Conservation (phyloP, 2,113 vertebrate species). For the Hemicordylus capensis region DNA sequence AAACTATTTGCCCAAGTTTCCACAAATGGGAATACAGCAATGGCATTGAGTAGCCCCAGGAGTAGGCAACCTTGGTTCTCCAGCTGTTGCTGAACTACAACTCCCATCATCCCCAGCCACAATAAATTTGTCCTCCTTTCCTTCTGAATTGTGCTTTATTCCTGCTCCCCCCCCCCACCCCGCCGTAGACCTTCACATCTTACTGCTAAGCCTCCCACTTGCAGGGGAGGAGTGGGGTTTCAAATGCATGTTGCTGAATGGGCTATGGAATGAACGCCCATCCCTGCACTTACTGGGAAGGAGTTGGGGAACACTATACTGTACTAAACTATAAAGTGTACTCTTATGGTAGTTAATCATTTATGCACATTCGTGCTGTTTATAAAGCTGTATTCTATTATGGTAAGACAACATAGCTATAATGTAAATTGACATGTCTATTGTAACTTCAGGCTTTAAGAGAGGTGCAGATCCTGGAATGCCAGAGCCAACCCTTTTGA, state of each 20-base stretch:
- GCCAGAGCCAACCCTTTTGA: constrained; percentile 92
- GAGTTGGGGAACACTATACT: background rate
- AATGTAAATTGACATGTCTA: background rate
- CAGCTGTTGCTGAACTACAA: no score
- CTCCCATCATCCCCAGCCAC: no score
- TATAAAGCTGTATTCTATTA: background rate
- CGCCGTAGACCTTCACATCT: background rate
- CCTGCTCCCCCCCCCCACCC: background rate
- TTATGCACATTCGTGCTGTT: background rate
- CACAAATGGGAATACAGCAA: background rate
- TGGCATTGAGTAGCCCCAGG: no score
- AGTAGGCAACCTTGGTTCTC: no score
- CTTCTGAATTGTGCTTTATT: no score
- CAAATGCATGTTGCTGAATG: no score
- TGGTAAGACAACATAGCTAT: background rate
- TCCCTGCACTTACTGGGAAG: background rate
- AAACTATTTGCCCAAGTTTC: background rate
- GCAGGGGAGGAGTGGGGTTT: background rate
- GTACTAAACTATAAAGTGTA: background rate
- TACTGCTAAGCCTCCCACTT: background rate
- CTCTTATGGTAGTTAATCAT: background rate
- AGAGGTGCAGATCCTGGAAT: constrained; percentile 97
- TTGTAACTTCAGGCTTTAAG: constrained; percentile 87
- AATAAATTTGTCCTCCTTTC: no score
- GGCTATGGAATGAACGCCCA: background rate